A percentile compares a stretch with the other conserved stretches of the same genome.
These are phyloP conservation scores for Serranus cabrilla DNA, from an alignment of 2,797 vertebrate species.

Conservation along the genomic window DNA sequence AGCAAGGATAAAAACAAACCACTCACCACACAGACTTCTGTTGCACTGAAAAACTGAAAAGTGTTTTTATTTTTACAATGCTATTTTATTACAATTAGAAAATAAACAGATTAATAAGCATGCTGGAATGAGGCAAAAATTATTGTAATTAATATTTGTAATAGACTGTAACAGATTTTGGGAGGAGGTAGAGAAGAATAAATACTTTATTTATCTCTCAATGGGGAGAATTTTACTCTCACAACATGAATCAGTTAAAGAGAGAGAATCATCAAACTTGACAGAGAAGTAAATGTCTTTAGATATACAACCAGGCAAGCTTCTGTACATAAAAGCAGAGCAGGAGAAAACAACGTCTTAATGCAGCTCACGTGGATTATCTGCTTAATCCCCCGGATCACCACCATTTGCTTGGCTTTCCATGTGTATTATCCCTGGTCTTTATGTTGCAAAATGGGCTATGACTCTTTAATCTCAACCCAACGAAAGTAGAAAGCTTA, in stretches of 20 bases:
- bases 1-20: background rate
- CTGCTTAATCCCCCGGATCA: conserved; percentile 43
- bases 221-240: background rate
- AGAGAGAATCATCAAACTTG: background rate
- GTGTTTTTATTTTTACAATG: background rate
- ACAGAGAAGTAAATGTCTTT: background rate
- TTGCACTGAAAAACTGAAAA: background rate
- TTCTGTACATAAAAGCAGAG: conserved; percentile 1
- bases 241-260: background rate
- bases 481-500: background rate
- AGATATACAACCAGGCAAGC: background rate
- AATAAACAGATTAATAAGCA: background rate
- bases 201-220: background rate
- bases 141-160: background rate
- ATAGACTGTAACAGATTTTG: background rate
- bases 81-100: background rate
- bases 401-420: conserved; percentile 18
- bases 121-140: background rate
- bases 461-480: conserved; percentile 19
- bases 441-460: conserved; percentile 30
- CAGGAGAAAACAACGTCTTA: conserved; percentile 16
- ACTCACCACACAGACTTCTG: background rate
- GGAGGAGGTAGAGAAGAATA: background rate
- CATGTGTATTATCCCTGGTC: conserved; percentile 41
- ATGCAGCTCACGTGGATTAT: conserved; percentile 40